A percentile compares a stretch with the other conserved stretches of the same genome.
These are phyloP conservation scores for Myotis yumanensis DNA, from an alignment of 2,113 vertebrate species.

Conservation along the genomic window DNA sequence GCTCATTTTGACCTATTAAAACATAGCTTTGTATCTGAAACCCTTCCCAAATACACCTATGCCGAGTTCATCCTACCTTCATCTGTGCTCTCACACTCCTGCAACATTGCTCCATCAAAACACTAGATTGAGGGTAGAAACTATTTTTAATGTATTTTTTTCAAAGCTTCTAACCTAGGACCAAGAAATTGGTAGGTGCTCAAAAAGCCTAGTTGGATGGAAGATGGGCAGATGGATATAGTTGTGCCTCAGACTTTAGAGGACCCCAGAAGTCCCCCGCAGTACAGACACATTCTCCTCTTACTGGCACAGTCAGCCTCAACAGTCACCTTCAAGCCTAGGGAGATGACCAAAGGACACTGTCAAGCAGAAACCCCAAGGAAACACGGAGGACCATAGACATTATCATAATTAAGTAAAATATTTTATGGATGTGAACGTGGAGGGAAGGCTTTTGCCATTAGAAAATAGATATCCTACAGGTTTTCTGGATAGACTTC, in stretches of 20 bases:
- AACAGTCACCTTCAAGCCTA: neutral
- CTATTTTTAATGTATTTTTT: neutral
- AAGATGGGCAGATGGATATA: neutral
- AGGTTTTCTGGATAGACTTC: neutral
- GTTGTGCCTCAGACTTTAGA: neutral
- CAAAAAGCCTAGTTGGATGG: neutral
- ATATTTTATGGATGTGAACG: neutral
- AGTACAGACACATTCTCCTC: neutral
- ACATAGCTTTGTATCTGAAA: neutral
- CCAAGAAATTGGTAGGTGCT: neutral
- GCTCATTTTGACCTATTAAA: neutral
- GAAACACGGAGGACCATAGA: rapidly evolving
- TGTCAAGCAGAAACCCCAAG: neutral
- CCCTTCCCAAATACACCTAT: neutral
- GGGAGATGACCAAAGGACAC: neutral
- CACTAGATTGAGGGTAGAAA: neutral
- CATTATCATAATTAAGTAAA: neutral
- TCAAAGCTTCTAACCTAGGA: neutral
- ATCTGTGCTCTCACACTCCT: neutral
- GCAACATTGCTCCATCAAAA: neutral
- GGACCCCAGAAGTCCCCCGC: rapidly evolving
- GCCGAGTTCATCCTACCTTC: neutral
- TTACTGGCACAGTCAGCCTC: rapidly evolving
- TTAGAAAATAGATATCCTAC: neutral
- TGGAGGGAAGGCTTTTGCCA: neutral